Evolutionary conservation across 2,888 invertebrate species (phyloP), one percentile per base, ranked within the genome.

Genomic region (Cyrtodaria siliqua): DNA sequence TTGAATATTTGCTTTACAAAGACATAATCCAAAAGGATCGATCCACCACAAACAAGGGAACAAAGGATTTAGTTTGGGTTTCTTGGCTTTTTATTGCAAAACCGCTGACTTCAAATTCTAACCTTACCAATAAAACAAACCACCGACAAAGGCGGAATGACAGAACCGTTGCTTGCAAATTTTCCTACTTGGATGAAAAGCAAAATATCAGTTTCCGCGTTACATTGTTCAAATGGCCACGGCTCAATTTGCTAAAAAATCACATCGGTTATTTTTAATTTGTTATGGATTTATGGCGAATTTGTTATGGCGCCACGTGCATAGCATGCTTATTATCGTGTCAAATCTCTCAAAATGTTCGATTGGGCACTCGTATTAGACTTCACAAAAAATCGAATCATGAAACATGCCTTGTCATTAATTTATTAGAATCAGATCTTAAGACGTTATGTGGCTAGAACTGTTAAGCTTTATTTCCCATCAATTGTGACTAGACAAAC

Each of bases 281-380:
- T 26, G 60, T 71, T 66, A 53, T 71, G 71, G 68, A 81, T 78
- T 81, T 81, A 81, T 81, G 77, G 78, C 71, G 24, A 33, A 53
- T 44, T 52, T 47, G 38, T 69, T 74, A 75, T 77, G 61, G 60
- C 12, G 47, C 44, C 81, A 78, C 81, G 78, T 69, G 81, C 67
- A 8, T 44, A 26, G 52, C 56, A 29, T 69, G 57, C 71, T 72
- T 68, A 71, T 75, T 61, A 73, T 66, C 56, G 71, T 81, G 53
- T 81, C 70, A 67, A 50, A 61, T 71, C 47, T 55, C 78, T 63
- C 73, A 33, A 33, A 33, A 12, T 8, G 33, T 12, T 8, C 6
- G 33, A 33, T 33, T 4, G 33, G 33, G n/a, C n/a, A n/a, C n/a
- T n/a, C n/a, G n/a, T n/a, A n/a, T n/a, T n/a, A n/a, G n/a, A n/a